phyloP scores from a whole-genome alignment of 2,113 vertebrate species.

The Lipotes vexillifer region DNA sequence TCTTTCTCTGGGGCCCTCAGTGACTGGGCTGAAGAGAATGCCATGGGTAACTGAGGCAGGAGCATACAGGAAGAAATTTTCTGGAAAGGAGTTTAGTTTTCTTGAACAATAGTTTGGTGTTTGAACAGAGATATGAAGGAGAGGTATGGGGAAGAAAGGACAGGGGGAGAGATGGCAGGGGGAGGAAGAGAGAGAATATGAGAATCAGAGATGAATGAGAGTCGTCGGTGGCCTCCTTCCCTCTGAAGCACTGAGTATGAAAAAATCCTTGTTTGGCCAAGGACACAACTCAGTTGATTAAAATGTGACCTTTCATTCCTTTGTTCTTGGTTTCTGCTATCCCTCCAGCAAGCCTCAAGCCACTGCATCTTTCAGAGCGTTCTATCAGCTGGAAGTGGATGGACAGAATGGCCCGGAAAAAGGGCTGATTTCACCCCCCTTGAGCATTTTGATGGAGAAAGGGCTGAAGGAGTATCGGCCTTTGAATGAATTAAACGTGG shows the following conservation, averaged over 20 bases:
- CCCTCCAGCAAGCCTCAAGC: neutral
- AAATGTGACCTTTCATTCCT: neutral
- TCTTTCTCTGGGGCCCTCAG: neutral
- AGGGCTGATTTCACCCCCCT: neutral
- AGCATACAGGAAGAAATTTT: neutral
- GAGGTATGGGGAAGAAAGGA: neutral
- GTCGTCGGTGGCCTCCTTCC: neutral
- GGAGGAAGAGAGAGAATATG: neutral
- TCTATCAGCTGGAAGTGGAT: neutral
- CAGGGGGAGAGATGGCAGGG: neutral
- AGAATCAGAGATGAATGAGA: neutral
- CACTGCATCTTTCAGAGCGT: neutral
- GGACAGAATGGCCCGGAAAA: neutral
- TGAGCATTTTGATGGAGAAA: neutral
- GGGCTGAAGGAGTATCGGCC: neutral
- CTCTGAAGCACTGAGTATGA: neutral
- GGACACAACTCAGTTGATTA: neutral
- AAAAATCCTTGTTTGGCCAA: neutral
- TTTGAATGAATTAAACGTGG: neutral
- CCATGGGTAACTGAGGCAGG: neutral
- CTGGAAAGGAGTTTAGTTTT: neutral
- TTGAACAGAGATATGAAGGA: neutral
- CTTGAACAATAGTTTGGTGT: neutral
- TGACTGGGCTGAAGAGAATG: neutral
- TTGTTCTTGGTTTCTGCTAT: neutral